Evolutionary conservation across 2,113 vertebrate species (phyloP).

Genomic region (Hydrochoerus hydrochaeris): DNA sequence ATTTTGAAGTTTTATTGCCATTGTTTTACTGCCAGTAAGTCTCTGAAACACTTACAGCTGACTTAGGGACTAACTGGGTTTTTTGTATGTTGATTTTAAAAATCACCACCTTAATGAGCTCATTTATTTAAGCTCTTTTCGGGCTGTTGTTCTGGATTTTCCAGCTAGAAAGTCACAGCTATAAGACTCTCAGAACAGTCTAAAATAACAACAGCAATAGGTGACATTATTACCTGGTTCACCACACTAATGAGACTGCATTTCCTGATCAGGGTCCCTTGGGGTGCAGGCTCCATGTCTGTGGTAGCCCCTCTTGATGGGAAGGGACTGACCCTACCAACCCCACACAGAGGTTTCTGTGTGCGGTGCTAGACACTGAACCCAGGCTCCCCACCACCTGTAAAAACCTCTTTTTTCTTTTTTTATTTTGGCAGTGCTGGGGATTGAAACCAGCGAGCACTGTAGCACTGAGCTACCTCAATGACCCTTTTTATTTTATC

Average conservation of each 20-base stretch:
- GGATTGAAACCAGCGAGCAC: background rate
- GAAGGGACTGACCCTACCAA: background rate
- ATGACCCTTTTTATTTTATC: background rate
- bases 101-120: background rate
- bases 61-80: background rate
- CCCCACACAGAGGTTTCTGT: background rate
- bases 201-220: background rate
- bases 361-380: background rate
- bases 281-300: no score
- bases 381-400: background rate
- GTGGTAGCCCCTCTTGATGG: background rate
- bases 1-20: background rate
- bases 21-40: background rate
- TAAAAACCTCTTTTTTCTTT: background rate
- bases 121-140: background rate
- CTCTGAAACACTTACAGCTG: slow-evolving; percentile 15
- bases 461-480: background rate
- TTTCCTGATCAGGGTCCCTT: background rate
- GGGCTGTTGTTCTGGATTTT: slow-evolving; percentile 17
- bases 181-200: background rate
- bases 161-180: background rate
- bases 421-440: background rate
- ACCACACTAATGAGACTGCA: background rate
- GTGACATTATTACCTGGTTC: background rate
- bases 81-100: slow-evolving; percentile 19